These are phyloP conservation scores for Anodontia alba DNA, from an alignment of 2,888 invertebrate species.

Conservation along the genomic window DNA sequence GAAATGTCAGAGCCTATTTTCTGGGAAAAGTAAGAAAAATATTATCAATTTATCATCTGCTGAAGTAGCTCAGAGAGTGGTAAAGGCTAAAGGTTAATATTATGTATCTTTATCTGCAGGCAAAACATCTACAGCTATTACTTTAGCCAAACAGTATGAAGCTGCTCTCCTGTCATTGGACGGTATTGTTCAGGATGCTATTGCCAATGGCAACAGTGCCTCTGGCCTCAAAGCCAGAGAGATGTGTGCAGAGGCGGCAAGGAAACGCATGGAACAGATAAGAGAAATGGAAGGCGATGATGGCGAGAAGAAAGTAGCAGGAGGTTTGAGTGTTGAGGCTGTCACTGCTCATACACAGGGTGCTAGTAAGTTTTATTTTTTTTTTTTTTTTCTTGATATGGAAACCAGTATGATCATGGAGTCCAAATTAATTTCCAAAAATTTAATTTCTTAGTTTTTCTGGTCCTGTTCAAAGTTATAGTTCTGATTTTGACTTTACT, in stretches of 20 bases:
- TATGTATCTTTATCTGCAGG: slow-evolving; percentile 68
- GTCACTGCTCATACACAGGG: slow-evolving; percentile 83
- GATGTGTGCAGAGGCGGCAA: slow-evolving; percentile 83
- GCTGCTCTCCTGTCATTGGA: slow-evolving; percentile 84
- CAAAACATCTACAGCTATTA: slow-evolving; percentile 80
- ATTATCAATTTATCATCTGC: no score
- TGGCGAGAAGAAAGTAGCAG: slow-evolving; percentile 73
- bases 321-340: slow-evolving; percentile 84
- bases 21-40: no score
- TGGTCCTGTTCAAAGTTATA: no score
- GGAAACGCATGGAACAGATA: slow-evolving; percentile 75
- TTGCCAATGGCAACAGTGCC: slow-evolving; percentile 82
- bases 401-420: no score
- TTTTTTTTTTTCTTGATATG: neutral
- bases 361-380: slow-evolving; percentile 68
- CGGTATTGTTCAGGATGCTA: slow-evolving; percentile 84
- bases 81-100: neutral
- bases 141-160: slow-evolving; percentile 83
- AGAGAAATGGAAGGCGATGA: slow-evolving; percentile 77
- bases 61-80: no score
- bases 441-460: no score
- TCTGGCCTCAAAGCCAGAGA: slow-evolving; percentile 82
- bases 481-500: neutral
- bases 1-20: no score
- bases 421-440: no score